Percentiles rank a stretch among this genome's conserved stretches.
Conservation (phyloP, 2,113 vertebrate species). For the Pleuronectes platessa region DNA sequence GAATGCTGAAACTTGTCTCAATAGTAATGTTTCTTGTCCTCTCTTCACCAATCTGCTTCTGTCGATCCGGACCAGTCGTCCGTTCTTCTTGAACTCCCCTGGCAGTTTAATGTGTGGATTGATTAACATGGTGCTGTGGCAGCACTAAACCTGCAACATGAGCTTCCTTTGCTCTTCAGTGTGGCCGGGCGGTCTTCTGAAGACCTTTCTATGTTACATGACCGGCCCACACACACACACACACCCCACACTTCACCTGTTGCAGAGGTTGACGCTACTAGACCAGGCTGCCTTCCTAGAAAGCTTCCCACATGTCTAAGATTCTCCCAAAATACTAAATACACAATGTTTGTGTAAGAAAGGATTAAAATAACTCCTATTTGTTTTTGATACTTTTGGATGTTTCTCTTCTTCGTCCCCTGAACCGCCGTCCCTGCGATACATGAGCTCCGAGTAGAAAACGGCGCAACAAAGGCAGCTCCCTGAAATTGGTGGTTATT, state of each 20-base stretch:
- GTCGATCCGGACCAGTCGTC: not conserved
- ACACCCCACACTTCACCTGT: constrained; percentile 9
- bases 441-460: no score
- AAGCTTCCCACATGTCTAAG: not conserved
- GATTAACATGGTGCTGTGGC: constrained; percentile 37
- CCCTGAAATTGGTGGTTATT: constrained; percentile 1
- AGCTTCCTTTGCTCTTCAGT: constrained; percentile 34
- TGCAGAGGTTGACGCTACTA: not conserved
- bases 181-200: constrained; percentile 9
- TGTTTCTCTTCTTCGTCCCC: not conserved
- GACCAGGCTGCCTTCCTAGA: not conserved
- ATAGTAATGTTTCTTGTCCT: not conserved
- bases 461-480: not conserved
- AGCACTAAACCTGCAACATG: constrained; percentile 56
- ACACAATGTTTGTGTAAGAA: not conserved
- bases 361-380: constrained; percentile 2
- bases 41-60: not conserved
- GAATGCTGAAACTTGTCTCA: not conserved
- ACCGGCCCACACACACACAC: constrained; percentile 9
- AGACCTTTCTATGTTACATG: constrained; percentile 35
- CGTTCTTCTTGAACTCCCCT: not conserved
- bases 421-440: no score
- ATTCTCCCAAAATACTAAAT: not conserved
- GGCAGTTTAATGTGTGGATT: not conserved
- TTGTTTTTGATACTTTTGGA: not conserved